Conservation (phyloP, 1,140 invertebrate genomes). For the Idris sp. region DNA sequence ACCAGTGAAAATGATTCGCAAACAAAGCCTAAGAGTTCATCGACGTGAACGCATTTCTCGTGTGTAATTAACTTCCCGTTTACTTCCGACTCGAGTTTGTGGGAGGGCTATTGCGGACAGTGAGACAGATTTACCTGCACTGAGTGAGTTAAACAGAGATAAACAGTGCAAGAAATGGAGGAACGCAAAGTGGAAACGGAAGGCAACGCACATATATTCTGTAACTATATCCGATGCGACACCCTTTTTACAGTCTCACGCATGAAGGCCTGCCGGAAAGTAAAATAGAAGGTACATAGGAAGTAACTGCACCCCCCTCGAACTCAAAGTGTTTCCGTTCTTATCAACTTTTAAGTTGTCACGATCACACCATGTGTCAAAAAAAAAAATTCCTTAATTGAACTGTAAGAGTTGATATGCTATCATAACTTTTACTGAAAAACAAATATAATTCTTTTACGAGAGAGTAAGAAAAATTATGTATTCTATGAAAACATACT, state of each 20-base stretch:
- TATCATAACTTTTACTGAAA: slow-evolving; percentile 47
- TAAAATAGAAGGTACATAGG: slow-evolving; percentile 64
- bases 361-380: slow-evolving; percentile 71
- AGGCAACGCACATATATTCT: slow-evolving; percentile 64
- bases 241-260: slow-evolving; percentile 72
- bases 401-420: slow-evolving; percentile 60
- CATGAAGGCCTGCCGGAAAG: slow-evolving; percentile 71
- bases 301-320: slow-evolving; percentile 73
- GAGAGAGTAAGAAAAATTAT: too few species aligned
- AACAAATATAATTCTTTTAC: too few species aligned
- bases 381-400: too few species aligned
- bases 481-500: too few species aligned
- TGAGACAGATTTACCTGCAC: slow-evolving; percentile 1
- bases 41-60: slow-evolving; percentile 63
- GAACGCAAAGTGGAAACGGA: slow-evolving; percentile 44
- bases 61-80: slow-evolving; percentile 72
- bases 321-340: slow-evolving; percentile 68
- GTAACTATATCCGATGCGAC: slow-evolving; percentile 75
- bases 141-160: slow-evolving; percentile 25
- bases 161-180: slow-evolving; percentile 44
- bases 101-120: slow-evolving; percentile 31
- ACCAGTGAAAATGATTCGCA: slow-evolving; percentile 30
- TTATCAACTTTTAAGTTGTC: slow-evolving; percentile 63
- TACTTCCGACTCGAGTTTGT: slow-evolving; percentile 71
- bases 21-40: slow-evolving; percentile 61